Evolutionary conservation across 2,797 vertebrate species (phyloP), one percentile per base, ranked within the genome.

Genomic region (Ceyx erithaca): DNA sequence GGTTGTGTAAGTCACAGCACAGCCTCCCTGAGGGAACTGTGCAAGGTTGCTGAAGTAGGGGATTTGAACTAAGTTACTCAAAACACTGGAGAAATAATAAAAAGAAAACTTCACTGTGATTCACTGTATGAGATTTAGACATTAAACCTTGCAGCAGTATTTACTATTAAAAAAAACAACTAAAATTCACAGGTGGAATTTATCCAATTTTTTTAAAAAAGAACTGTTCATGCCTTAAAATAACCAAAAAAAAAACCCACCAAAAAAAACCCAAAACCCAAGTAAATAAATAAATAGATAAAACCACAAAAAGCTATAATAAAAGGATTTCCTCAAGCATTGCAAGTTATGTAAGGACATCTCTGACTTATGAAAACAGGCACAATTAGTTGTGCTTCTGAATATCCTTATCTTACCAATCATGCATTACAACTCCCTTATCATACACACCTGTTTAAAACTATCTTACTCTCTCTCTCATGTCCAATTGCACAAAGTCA

Each of bases 131-230:
- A 70, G 84, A 89, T 67, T 40, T 51, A 66, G 30, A 66, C 91
- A 28, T 1, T 71, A 43, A 93, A 87, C 72, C 91, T 59, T 72
- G 69, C 67, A 89, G 80, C 45, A 1, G 15, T 71, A 77, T 59
- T 71, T 69, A 35, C 66, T 87, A 80, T 75, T 66, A 20, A 73
- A 91, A 90, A 71, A 87, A 71, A 14, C 37, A 52, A 68, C n/a
- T 77, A 84, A 78, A 69, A 80, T 49, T 48, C 63, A 69, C 13
- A 78, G 52, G 45, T 83, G 72, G 85, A 95, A 87, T 89, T 68
- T 37, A 55, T 14, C 6, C 4, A 15, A 48, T 55, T 61, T 62
- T 51, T 55, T 9, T 55, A 57, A 87, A 89, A 87, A 33, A 72
- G 76, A 89, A 10, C 8, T 33, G 8, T 25, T 77, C 9, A 2